Conservation (phyloP, 1,140 invertebrate genomes). For the Zophobas morio region DNA sequence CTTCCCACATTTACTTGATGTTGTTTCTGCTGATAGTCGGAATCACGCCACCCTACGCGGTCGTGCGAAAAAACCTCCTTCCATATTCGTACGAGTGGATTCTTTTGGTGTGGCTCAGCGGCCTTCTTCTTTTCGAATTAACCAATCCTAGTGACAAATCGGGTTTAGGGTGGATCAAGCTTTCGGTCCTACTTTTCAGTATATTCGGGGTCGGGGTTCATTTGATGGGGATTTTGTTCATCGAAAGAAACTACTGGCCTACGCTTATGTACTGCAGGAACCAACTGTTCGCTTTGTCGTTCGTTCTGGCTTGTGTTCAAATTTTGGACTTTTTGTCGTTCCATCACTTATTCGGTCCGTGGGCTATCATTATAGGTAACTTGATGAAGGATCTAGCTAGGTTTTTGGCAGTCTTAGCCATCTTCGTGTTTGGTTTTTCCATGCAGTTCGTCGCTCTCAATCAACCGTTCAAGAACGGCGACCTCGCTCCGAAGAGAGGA, state of each 20-base stretch:
- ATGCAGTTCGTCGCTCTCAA: conserved; percentile 97
- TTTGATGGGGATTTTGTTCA: conserved; percentile 82
- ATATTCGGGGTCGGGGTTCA: conserved; percentile 94
- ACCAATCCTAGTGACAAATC: conserved; percentile 97
- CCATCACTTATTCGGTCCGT: conserved; percentile 98
- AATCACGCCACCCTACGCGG: conserved; percentile 89
- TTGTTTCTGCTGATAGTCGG: conserved; percentile 91
- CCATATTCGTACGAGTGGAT: conserved; percentile 97
- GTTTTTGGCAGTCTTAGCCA: conserved; percentile 96
- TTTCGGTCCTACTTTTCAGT: conserved; percentile 93
- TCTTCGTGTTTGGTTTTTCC: conserved; percentile 99
- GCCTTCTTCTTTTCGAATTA: conserved; percentile 94
- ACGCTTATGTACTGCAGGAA: conserved; percentile 93
- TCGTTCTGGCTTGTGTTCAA: conserved; percentile 96
- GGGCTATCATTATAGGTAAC: conserved; percentile 94
- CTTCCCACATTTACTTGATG: conserved; percentile 98
- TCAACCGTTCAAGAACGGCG: conserved; percentile 85
- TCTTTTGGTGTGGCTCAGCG: conserved; percentile 95
- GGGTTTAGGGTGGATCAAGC: conserved; percentile 93
- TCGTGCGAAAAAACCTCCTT: conserved; percentile 80
- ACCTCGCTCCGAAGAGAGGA: conserved; percentile 67
- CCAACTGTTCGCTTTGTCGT: conserved; percentile 95
- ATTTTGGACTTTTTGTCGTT: conserved; percentile 97
- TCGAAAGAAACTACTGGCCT: conserved; percentile 82
- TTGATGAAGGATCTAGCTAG: conserved; percentile 93